Evolutionary conservation across 1,140 invertebrate genomes (phyloP), one percentile per base, ranked within the genome.

Genomic region (Pseudoatta argentina): DNA sequence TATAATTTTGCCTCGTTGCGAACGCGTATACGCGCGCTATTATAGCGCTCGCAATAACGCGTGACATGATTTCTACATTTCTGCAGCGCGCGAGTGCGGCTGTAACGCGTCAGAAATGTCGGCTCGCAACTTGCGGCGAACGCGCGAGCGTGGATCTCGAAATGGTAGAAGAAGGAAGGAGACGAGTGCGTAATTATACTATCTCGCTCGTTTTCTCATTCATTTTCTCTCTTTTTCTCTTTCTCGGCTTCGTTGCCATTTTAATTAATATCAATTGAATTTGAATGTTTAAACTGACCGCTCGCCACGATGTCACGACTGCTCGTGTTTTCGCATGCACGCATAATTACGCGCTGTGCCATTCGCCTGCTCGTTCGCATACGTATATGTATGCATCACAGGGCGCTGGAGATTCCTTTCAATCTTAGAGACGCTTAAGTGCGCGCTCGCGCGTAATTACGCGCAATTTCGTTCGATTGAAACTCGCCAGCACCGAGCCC

Each of bases 181-280:
- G n/a, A 53, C 18, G 59, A 53, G 63, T 59, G 77, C 86, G 53
- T 92, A 88, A 90, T 90, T 91, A 90, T 88, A 89, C 81, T 79
- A 67, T 66, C 27, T 30, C 51, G 61, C 34, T 51, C 16, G 51
- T 10, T 44, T 3, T 69, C 64, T 21, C 44, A 44, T 67, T 53
- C 2, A 59, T 12, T 34, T 4, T 51, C 8, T 44, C 34, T 59
- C 8, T 44, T 21, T 59, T 55, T 77, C 51, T 14, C 6, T 18
- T 24, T 16, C 27, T 79, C 34, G 24, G 21, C 53, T 30, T 78
- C 44, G 27, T 24, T 81, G 75, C 79, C 63, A 87, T 92, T 93
- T 93, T 92, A 92, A 93, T 94, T 92, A 93, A 94, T 92, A 93
- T 94, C 93, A 93, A 94, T 94, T 93, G 92, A 93, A 91, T 87